phyloP scores from a whole-genome alignment of 2,888 invertebrate species.

The Dynastes tityus region DNA sequence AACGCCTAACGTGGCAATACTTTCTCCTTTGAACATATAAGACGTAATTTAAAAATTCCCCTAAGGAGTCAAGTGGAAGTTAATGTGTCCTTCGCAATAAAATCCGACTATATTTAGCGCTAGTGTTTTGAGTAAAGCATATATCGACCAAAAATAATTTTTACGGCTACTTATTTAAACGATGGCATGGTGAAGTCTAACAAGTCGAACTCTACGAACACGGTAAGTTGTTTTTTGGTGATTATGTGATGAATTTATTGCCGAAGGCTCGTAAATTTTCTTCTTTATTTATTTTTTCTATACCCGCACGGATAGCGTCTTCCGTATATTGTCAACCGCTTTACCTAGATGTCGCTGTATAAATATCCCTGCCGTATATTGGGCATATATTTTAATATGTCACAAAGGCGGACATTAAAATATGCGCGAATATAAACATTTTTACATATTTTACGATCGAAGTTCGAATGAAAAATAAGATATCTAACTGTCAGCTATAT shows the following conservation, averaged over 20 bases:
- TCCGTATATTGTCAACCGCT: not conserved
- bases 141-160: constrained; percentile 43
- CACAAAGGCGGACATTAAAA: not conserved
- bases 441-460: constrained; percentile 37
- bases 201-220: constrained; percentile 9
- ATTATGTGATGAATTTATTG: constrained; percentile 44
- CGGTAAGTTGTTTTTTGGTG: constrained; percentile 36
- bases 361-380: not conserved
- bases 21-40: not conserved
- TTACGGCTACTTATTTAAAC: constrained; percentile 32
- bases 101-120: constrained; percentile 33
- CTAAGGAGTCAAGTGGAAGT: constrained; percentile 24
- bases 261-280: constrained; percentile 31
- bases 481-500: constrained; percentile 37
- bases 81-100: constrained; percentile 42
- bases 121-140: not conserved
- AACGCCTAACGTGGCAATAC: not conserved
- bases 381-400: not conserved
- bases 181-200: not conserved
- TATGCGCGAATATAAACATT: constrained; percentile 27
- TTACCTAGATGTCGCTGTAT: not conserved
- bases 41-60: constrained; percentile 31
- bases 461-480: constrained; percentile 36
- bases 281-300: constrained; percentile 17
- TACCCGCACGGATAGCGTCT: not conserved